Evolutionary conservation across 2,888 invertebrate species (phyloP).

Genomic region (Caenorhabditis plicata): DNA sequence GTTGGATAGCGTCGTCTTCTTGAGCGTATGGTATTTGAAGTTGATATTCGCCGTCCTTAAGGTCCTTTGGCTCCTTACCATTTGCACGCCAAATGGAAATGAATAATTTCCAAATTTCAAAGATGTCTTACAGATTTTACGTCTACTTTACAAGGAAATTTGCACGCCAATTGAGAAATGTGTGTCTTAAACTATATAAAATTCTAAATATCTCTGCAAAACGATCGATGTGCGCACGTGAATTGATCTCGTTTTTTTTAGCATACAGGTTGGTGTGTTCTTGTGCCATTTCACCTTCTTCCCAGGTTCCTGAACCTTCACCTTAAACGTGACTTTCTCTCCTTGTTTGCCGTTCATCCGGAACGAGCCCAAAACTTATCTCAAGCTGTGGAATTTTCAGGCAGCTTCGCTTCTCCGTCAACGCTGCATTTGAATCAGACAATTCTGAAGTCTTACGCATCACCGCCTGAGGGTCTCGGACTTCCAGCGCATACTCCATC

Average conservation of each 20-base stretch:
- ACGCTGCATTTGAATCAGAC: constrained; percentile 58
- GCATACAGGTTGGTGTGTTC: no score
- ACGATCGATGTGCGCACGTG: no score
- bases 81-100: constrained; percentile 64
- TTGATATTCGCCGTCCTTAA: constrained; percentile 44
- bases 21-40: constrained; percentile 52
- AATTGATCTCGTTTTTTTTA: no score
- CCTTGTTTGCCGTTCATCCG: constrained; percentile 75
- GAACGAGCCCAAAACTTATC: constrained; percentile 75
- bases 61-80: constrained; percentile 56
- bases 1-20: constrained; percentile 52
- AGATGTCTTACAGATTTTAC: no score
- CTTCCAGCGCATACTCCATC: constrained; percentile 52
- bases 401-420: constrained; percentile 59
- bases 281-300: constrained; percentile 73
- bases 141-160: no score
- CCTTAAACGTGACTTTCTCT: constrained; percentile 72
- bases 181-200: no score
- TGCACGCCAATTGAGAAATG: no score
- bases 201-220: no score
- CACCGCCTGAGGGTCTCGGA: no score
- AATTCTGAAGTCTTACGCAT: constrained; percentile 54
- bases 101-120: no score
- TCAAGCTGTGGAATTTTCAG: no score
- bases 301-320: constrained; percentile 79